Evolutionary conservation across 2,888 invertebrate species (phyloP).

Genomic region (Caenorhabditis sulstoni): DNA sequence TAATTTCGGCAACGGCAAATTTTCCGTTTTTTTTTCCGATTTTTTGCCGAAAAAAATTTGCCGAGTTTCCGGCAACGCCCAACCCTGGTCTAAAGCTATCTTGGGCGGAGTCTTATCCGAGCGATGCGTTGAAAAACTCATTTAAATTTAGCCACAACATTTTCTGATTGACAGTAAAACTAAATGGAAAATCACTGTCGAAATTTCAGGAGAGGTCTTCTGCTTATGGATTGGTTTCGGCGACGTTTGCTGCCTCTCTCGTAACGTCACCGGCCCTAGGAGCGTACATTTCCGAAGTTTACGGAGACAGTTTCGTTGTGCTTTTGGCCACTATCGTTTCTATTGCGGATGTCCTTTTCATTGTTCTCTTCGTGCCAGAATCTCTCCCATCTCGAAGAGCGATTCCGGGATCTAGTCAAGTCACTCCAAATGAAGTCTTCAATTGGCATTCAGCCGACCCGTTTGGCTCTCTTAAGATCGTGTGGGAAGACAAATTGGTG

Average conservation of each 20-base stretch:
- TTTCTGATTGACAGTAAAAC: too few species aligned
- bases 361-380: conserved; percentile 97
- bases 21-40: too few species aligned
- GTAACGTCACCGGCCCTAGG: conserved; percentile 98
- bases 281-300: conserved; percentile 85
- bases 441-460: conserved; percentile 99
- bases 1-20: too few species aligned
- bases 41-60: too few species aligned
- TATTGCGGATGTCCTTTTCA: conserved; percentile 96
- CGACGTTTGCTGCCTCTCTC: conserved; percentile 98
- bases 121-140: too few species aligned
- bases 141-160: too few species aligned
- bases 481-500: conserved; percentile 71
- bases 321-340: conserved; percentile 92
- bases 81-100: too few species aligned
- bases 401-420: conserved; percentile 8
- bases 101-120: too few species aligned
- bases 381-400: conserved; percentile 93
- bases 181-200: too few species aligned
- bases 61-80: too few species aligned
- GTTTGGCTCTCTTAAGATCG: conserved; percentile 83
- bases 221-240: conserved; percentile 86
- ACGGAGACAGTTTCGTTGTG: conserved; percentile 90
- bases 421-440: conserved; percentile 81
- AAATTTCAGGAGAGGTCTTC: conserved; percentile 73